Base-by-base conservation (phyloP, 2,888 invertebrate species). In the Callosobruchus maculatus region DNA sequence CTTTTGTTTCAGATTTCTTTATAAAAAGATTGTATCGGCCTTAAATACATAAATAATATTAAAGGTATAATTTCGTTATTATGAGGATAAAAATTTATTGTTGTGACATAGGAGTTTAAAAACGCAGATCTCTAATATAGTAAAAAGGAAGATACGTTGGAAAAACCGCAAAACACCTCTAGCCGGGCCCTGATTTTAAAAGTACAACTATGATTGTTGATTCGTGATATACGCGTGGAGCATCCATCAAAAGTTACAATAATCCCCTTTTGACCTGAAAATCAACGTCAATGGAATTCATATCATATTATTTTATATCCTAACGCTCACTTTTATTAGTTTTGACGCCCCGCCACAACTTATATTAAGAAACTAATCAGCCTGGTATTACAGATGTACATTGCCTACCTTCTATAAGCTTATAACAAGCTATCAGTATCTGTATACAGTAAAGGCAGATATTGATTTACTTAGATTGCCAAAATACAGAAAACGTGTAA, bases 21-120 rank as follows among this genome's bases (percentile, higher is more conserved):
- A 86, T 83, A 87, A 86, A 49, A 49, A 86, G 87, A 86, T 85
- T 87, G 87, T 87, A 87, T 87, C 87, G 88, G 88, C 87, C 88
- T 88, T 88, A 87, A 85, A 83, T 84, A 84, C 84, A 85, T 85
- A 84, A 85, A 85, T 81, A 81, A 84, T 83, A 82, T 83, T 83
- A 82, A 83, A 83, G 76, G 68, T 82, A 82, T 84, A 83, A 85
- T 84, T 85, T 85, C 85, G 85, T 86, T 86, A 85, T 83, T 82
- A 71, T 71, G 49, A 71, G 30, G 81, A 84, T 83, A 80, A 85
- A 82, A 85, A 83, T 85, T 85, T 85, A 86, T 87, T 87, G 87
- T 87, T 87, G 87, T 87, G 86, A 86, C 83, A 85, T 86, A 85
- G 83, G 82, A 83, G 82, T 83, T 83, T 80, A 79, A 78, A 76